phyloP scores from a whole-genome alignment of 2,113 vertebrate genomes.

The Alouatta palliata region DNA sequence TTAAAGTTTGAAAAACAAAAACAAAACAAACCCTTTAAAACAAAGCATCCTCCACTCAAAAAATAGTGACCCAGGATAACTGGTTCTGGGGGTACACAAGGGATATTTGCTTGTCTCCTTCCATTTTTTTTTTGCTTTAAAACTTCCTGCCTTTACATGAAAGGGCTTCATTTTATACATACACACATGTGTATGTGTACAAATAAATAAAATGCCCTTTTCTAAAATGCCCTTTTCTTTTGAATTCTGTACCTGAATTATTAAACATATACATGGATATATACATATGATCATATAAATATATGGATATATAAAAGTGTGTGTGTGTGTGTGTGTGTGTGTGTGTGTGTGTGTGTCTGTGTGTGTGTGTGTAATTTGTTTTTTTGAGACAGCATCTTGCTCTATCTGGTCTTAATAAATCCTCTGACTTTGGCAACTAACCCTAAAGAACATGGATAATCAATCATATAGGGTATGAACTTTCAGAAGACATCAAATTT shows the following conservation, averaged over 20 bases:
- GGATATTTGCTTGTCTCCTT: not conserved
- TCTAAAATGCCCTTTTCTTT: not conserved
- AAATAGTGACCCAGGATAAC: not conserved
- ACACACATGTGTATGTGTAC: not conserved
- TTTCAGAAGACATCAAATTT: conserved; percentile 8
- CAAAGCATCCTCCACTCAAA: not conserved
- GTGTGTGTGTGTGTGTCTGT: not conserved
- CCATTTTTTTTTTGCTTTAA: conserved; percentile 25
- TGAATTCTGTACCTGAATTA: not conserved
- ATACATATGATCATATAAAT: not conserved
- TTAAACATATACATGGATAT: not conserved
- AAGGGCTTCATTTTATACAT: not conserved
- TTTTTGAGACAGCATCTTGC: not conserved
- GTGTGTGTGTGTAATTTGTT: not conserved
- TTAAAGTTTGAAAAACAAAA: conserved; percentile 5
- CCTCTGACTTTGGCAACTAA: conserved; percentile 12
- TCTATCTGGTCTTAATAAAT: not conserved
- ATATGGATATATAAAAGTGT: not conserved
- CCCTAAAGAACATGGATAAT: not conserved
- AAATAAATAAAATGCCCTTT: not conserved
- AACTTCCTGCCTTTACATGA: not conserved
- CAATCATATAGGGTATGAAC: not conserved
- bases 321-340: rapidly evolving
- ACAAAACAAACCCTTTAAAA: not conserved
- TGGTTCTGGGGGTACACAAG: not conserved